A percentile compares a stretch with the other conserved stretches of the same genome.
Evolutionary conservation across 1,140 invertebrate genomes (phyloP).

Genomic region (Zaprionus africanus): DNA sequence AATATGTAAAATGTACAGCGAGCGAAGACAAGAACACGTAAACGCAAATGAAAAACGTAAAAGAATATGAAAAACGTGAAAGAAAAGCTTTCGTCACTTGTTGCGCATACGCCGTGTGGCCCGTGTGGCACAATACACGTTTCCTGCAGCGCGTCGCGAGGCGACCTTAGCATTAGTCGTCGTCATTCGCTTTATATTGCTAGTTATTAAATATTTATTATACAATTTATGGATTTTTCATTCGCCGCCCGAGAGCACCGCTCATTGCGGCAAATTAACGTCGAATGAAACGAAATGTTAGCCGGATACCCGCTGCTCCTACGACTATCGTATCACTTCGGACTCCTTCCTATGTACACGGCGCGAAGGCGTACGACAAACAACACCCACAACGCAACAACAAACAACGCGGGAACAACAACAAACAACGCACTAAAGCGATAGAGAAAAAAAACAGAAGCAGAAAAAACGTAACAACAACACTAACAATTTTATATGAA

Average conservation of each 20-base stretch:
- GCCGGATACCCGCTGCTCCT: constrained; percentile 4
- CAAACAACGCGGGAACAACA: neutral
- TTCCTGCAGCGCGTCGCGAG: neutral
- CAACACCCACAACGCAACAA: constrained; percentile 17
- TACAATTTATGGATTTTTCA: constrained; percentile 52
- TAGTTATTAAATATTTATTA: constrained; percentile 44
- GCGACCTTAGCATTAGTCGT: constrained; percentile 6
- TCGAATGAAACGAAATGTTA: constrained; percentile 50
- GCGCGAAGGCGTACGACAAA: constrained; percentile 17
- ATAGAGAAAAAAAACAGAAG: constrained; percentile 10
- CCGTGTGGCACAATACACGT: constrained; percentile 14
- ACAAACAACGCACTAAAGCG: constrained; percentile 6
- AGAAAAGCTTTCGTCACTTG: constrained; percentile 71
- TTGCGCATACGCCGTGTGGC: constrained; percentile 74
- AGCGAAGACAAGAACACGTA: neutral
- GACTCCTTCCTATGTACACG: constrained; percentile 1
- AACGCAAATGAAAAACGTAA: constrained; percentile 7
- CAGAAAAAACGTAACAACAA: constrained; percentile 36
- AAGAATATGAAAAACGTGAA: neutral
- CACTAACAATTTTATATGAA: constrained; percentile 41
- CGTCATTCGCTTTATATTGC: constrained; percentile 5
- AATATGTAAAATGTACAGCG: constrained; percentile 35
- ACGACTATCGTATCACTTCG: constrained; percentile 14
- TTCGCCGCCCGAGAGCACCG: constrained; percentile 25
- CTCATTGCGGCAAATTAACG: constrained; percentile 53